phyloP scores from a whole-genome alignment of 2,113 vertebrate species.

The Archilochus colubris region DNA sequence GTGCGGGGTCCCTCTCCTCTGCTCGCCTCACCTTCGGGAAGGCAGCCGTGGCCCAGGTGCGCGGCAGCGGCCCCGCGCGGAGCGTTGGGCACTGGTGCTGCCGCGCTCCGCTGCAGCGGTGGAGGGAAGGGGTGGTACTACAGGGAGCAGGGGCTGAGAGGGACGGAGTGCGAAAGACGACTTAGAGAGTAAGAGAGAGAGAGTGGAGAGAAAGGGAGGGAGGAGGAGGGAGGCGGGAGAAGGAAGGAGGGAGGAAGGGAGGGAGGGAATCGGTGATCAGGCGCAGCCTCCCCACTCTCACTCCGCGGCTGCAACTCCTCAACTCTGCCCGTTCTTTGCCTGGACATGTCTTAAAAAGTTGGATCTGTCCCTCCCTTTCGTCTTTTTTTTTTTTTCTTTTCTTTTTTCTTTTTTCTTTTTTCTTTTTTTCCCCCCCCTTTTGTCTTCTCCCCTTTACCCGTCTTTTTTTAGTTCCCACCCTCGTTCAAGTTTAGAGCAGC shows the following conservation, averaged over 20 bases:
- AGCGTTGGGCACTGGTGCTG: not conserved
- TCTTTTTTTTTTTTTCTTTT: too few relatives aligned
- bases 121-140: slow-evolving; percentile 30
- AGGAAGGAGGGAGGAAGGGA: not conserved
- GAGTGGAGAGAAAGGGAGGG: not conserved
- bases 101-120: not conserved
- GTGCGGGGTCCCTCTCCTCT: not conserved
- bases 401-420: not conserved
- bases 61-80: not conserved
- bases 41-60: not conserved
- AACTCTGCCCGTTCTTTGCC: slow-evolving; percentile 65
- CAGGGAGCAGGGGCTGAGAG: not conserved
- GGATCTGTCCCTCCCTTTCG: not conserved
- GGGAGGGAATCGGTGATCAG: slow-evolving; percentile 21
- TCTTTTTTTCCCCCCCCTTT: too few relatives aligned
- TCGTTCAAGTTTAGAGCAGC: slow-evolving; percentile 2
- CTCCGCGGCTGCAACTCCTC: slow-evolving; percentile 38
- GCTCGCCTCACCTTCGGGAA: not conserved
- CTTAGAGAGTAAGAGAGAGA: not conserved
- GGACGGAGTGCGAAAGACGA: not conserved
- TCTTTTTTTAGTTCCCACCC: not conserved
- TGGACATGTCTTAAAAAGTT: slow-evolving; percentile 76
- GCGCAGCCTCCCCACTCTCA: slow-evolving; percentile 34
- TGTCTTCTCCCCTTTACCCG: not conserved
- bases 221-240: not conserved